Conservation (phyloP, 2,113 vertebrate species). For the Cavia aperea region DNA sequence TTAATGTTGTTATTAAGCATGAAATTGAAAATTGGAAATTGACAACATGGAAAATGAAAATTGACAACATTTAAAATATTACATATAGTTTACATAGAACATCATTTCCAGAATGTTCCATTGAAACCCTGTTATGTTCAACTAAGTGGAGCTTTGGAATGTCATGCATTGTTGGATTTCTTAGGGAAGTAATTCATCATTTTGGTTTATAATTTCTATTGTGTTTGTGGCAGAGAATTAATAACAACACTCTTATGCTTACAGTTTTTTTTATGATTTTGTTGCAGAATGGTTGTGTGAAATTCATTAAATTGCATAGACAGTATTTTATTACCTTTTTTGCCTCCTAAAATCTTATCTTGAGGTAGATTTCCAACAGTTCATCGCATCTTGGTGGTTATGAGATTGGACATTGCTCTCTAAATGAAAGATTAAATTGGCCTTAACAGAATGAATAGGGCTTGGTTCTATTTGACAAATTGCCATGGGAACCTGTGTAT, state of each 20-base stretch:
- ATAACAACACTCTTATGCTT: background rate
- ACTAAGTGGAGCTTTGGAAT: background rate
- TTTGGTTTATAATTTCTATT: constrained; percentile 34
- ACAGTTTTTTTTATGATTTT: background rate
- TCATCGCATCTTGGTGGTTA: constrained; percentile 6
- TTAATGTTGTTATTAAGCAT: background rate
- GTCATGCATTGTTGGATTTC: background rate
- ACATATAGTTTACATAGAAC: background rate
- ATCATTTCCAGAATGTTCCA: background rate
- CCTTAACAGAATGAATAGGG: constrained; percentile 39
- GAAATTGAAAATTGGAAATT: too few species aligned
- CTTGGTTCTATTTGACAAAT: constrained; percentile 57
- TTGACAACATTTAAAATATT: background rate
- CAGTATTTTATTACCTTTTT: constrained; percentile 26
- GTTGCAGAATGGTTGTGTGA: background rate
- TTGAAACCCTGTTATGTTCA: background rate
- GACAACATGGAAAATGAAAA: background rate
- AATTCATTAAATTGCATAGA: constrained; percentile 27
- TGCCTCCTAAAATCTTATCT: constrained; percentile 25
- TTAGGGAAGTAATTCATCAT: background rate
- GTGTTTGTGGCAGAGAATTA: background rate
- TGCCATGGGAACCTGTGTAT: constrained; percentile 44
- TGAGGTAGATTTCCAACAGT: constrained; percentile 28
- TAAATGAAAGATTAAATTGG: constrained; percentile 51
- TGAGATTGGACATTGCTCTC: constrained; percentile 17